Percentiles rank a stretch among this genome's conserved stretches.
phyloP scores from a whole-genome alignment of 1,140 invertebrate species.

The Drosophila sechellia region DNA sequence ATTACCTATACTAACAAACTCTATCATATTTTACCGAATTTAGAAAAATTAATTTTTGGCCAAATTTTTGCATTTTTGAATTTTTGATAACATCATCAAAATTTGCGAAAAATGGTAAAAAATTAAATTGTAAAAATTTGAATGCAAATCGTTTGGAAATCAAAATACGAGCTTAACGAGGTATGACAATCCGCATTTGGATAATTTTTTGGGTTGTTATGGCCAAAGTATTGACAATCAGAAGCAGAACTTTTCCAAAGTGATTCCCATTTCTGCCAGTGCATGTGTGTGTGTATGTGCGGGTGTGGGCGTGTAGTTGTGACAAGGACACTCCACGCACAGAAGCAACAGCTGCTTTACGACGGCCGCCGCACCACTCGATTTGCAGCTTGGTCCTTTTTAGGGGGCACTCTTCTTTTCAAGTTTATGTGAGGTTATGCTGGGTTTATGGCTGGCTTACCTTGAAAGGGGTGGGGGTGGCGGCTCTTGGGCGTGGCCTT shows the following conservation, averaged over 20 bases:
- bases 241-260: no score
- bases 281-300: neutral
- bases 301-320: slow-evolving; percentile 1
- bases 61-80: no score
- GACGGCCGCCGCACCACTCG: slow-evolving; percentile 17
- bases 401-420: slow-evolving; percentile 46
- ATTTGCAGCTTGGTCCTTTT: slow-evolving; percentile 28
- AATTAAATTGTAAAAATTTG: no score
- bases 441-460: slow-evolving; percentile 51
- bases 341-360: slow-evolving; percentile 60
- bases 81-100: no score
- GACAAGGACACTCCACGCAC: slow-evolving; percentile 54
- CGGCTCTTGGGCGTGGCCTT: neutral
- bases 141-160: no score
- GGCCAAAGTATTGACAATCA: neutral
- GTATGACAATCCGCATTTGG: no score
- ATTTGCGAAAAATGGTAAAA: no score
- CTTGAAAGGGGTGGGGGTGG: slow-evolving; percentile 3
- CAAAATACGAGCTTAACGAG: no score
- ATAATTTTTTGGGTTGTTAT: no score
- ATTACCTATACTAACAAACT: no score
- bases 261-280: neutral
- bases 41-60: no score
- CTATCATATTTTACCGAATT: no score
- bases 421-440: slow-evolving; percentile 61